Conservation (phyloP, 2,113 vertebrate species). For the Prietella phreatophila region DNA sequence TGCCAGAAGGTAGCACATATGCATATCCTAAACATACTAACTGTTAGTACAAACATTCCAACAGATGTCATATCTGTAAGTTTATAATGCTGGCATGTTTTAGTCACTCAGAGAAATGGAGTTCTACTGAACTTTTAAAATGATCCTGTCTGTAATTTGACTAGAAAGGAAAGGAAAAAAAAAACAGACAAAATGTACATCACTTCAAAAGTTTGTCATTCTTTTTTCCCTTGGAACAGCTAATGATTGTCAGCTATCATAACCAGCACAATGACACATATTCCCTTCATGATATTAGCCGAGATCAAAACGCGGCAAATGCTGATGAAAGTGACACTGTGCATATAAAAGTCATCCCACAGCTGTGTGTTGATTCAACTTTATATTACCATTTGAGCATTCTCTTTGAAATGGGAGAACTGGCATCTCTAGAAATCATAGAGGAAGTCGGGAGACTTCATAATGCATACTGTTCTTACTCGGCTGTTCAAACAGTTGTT, state of each 20-base stretch:
- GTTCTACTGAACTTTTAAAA: conserved; percentile 20
- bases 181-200: conserved; percentile 29
- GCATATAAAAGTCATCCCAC: conserved; percentile 70
- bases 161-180: background rate
- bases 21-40: background rate
- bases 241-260: conserved; percentile 53
- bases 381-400: conserved; percentile 71
- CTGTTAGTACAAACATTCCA: background rate
- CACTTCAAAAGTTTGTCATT: conserved; percentile 35
- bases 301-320: conserved; percentile 67
- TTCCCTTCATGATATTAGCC: conserved; percentile 58
- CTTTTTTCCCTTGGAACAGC: conserved; percentile 26
- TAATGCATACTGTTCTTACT: conserved; percentile 66
- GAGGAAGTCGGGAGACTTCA: conserved; percentile 67
- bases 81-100: conserved; percentile 5
- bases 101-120: background rate
- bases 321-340: conserved; percentile 63
- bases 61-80: background rate
- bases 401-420: conserved; percentile 74
- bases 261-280: conserved; percentile 41
- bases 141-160: conserved; percentile 13
- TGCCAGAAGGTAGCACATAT: background rate
- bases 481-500: conserved; percentile 65
- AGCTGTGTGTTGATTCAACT: conserved; percentile 75
- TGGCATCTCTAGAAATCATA: conserved; percentile 74